A percentile compares a stretch with the other conserved stretches of the same genome.
phyloP scores from a whole-genome alignment of 2,888 invertebrate species.

The Tenthredo mesomela region DNA sequence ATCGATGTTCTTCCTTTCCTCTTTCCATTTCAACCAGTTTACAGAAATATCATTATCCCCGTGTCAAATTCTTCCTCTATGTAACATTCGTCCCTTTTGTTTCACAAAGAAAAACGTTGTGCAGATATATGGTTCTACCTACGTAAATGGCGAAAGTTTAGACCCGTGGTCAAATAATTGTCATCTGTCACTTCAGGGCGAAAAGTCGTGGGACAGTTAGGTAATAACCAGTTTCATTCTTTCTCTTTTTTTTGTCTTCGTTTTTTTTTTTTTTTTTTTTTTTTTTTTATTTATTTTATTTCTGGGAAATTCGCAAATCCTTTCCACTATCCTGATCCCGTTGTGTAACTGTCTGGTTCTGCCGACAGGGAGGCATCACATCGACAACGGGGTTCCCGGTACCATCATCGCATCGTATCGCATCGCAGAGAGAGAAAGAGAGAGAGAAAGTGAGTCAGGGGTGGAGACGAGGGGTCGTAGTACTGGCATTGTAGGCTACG shows the following conservation, averaged over 20 bases:
- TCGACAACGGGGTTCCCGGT: conserved; percentile 17
- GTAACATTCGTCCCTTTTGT: background rate
- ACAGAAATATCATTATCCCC: background rate
- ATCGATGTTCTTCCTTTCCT: background rate
- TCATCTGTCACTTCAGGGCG: conserved; percentile 35
- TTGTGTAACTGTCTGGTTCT: conserved; percentile 43
- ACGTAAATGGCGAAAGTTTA: conserved; percentile 1
- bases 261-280: background rate
- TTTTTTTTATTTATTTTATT: background rate
- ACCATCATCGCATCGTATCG: background rate
- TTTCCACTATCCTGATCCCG: conserved; percentile 21
- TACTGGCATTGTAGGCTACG: conserved; percentile 22
- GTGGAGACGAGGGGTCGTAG: conserved; percentile 4
- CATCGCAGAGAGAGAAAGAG: background rate
- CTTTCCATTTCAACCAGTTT: background rate
- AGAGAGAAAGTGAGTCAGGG: conserved; percentile 15
- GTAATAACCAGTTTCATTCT: conserved; percentile 3
- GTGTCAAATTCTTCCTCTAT: background rate
- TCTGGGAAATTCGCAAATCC: conserved; percentile 19
- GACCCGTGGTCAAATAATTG: conserved; percentile 27
- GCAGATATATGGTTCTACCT: background rate
- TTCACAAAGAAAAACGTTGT: background rate
- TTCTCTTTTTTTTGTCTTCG: background rate
- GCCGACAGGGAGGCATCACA: conserved; percentile 46
- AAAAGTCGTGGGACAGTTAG: conserved; percentile 19